A percentile compares a stretch with the other conserved stretches of the same genome.
These are phyloP conservation scores for Stratiolaelaps scimitus DNA, from an alignment of 1,140 invertebrate genomes.

Conservation along the genomic window DNA sequence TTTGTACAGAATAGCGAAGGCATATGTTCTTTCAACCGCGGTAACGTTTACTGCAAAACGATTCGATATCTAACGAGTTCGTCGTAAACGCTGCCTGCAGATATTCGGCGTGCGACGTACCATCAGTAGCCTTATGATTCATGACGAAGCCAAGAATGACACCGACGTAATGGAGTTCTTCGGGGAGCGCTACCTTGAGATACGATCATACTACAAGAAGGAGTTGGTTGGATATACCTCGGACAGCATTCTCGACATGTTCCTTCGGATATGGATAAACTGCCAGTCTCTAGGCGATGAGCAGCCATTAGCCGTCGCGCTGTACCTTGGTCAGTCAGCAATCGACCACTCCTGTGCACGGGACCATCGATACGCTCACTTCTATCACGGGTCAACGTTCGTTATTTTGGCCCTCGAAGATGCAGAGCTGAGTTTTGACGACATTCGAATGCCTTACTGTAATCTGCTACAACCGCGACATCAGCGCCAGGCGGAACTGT, in stretches of 20 bases:
- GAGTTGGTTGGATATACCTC: neutral
- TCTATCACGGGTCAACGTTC: neutral
- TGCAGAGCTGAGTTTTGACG: neutral
- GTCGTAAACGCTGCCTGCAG: neutral
- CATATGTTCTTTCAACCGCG: no score
- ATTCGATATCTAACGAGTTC: no score
- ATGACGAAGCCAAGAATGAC: neutral
- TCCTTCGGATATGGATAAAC: neutral
- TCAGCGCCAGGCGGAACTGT: neutral
- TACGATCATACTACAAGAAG: neutral
- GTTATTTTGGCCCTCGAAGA: neutral
- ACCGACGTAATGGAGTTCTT: neutral
- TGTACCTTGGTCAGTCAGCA: constrained; percentile 1
- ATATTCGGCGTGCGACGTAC: neutral
- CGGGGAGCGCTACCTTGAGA: neutral
- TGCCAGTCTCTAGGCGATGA: neutral
- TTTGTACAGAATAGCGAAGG: no score
- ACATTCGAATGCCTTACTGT: neutral
- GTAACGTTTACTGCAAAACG: no score
- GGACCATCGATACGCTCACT: neutral
- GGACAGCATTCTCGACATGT: neutral
- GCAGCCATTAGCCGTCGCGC: neutral
- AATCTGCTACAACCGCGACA: neutral
- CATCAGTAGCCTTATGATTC: neutral
- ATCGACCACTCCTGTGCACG: constrained; percentile 8